Evolutionary conservation across 2,888 invertebrate species (phyloP).

Genomic region (Nomada lathburiana): DNA sequence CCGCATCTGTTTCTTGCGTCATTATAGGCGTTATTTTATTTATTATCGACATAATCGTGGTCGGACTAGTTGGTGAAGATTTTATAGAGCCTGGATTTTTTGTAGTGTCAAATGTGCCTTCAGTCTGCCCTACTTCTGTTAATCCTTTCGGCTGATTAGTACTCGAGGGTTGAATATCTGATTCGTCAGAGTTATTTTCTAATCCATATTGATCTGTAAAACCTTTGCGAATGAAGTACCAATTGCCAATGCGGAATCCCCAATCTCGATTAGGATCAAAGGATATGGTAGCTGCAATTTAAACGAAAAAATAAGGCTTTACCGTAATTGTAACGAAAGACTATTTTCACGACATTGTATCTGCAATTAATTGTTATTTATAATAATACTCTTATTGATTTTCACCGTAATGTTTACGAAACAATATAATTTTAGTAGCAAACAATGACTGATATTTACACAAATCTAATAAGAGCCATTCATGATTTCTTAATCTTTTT

Average conservation of each 20-base stretch:
- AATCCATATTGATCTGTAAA: slow-evolving; percentile 2
- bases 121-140: background rate
- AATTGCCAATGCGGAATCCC: slow-evolving; percentile 76
- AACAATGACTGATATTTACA: slow-evolving; percentile 56
- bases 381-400: background rate
- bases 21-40: background rate
- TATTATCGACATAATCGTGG: background rate
- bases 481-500: slow-evolving; percentile 20
- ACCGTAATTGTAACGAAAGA: background rate
- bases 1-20: background rate
- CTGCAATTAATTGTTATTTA: background rate
- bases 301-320: slow-evolving; percentile 1
- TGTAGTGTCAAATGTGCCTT: background rate
- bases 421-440: background rate
- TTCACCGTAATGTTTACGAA: background rate
- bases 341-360: background rate
- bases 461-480: slow-evolving; percentile 55
- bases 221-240: slow-evolving; percentile 76
- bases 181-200: slow-evolving; percentile 37
- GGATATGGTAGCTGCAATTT: slow-evolving; percentile 66
- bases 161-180: slow-evolving; percentile 7
- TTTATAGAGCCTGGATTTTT: background rate
- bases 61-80: background rate
- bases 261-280: slow-evolving; percentile 75
- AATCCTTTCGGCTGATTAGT: background rate